phyloP scores from a whole-genome alignment of 2,888 invertebrate species.

The Zele albiditarsus region DNA sequence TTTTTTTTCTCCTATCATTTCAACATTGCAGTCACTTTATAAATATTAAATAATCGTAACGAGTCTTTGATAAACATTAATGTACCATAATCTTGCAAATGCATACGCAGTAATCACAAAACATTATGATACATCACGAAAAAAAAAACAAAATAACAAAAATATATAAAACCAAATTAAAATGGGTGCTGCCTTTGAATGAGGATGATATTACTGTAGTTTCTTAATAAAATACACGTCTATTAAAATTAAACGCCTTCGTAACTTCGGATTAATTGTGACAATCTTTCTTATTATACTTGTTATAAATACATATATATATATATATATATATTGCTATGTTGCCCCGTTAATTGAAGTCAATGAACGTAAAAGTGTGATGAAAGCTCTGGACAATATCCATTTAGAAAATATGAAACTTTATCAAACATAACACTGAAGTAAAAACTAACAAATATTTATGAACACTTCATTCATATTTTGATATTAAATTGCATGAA shows the following conservation, averaged over 20 bases:
- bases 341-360: slow-evolving; percentile 61
- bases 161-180: too few relatives aligned
- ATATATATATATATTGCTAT: slow-evolving; percentile 38
- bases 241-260: slow-evolving; percentile 17
- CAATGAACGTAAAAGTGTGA: slow-evolving; percentile 52
- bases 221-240: too few relatives aligned
- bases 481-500: neutral
- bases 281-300: slow-evolving; percentile 26
- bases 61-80: too few relatives aligned
- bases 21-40: too few relatives aligned
- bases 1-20: too few relatives aligned
- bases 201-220: too few relatives aligned
- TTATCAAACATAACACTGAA: neutral
- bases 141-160: too few relatives aligned
- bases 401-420: neutral
- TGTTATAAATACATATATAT: neutral
- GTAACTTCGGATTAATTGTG: slow-evolving; percentile 52
- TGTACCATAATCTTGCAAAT: too few relatives aligned
- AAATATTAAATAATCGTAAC: too few relatives aligned
- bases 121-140: too few relatives aligned
- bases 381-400: neutral
- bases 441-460: neutral
- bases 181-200: too few relatives aligned
- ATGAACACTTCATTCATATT: neutral
- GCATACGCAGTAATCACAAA: too few relatives aligned